Percentiles rank a stretch among this genome's conserved stretches.
phyloP scores from a whole-genome alignment of 1,140 invertebrate species.

The Zaprionus lachaisei region DNA sequence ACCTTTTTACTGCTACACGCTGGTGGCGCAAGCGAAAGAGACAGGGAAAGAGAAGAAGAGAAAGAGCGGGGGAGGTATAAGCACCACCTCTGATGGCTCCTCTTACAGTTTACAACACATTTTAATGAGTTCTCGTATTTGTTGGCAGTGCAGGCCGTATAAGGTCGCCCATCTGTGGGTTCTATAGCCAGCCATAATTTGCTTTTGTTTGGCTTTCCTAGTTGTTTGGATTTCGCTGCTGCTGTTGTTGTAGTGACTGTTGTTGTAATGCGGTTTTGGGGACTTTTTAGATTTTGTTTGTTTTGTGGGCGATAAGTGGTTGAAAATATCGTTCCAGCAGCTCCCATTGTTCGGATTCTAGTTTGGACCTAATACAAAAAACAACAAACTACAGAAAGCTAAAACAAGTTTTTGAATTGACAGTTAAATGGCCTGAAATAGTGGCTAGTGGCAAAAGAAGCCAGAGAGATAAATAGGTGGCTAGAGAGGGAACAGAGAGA shows the following conservation, averaged over 20 bases:
- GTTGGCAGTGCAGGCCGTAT: conserved; percentile 23
- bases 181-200: conserved; percentile 42
- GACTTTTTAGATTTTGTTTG: conserved; percentile 74
- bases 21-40: neutral
- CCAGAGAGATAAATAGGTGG: neutral
- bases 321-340: conserved; percentile 44
- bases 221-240: conserved; percentile 39
- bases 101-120: conserved; percentile 42
- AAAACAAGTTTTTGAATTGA: conserved; percentile 25
- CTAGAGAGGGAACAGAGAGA: neutral
- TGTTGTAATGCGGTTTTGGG: conserved; percentile 39
- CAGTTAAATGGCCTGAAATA: conserved; percentile 38
- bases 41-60: neutral
- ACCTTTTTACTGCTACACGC: conserved; percentile 22
- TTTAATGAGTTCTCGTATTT: conserved; percentile 48
- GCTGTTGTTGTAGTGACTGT: conserved; percentile 13
- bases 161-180: conserved; percentile 29
- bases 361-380: conserved; percentile 17
- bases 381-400: conserved; percentile 11
- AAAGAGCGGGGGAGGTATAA: neutral
- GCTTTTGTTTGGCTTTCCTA: conserved; percentile 47
- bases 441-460: conserved; percentile 3
- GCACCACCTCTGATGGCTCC: neutral
- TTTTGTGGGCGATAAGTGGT: conserved; percentile 75
- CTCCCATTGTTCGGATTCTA: conserved; percentile 37